phyloP scores from a whole-genome alignment of 1,140 invertebrate genomes.

The Cherax quadricarinatus region DNA sequence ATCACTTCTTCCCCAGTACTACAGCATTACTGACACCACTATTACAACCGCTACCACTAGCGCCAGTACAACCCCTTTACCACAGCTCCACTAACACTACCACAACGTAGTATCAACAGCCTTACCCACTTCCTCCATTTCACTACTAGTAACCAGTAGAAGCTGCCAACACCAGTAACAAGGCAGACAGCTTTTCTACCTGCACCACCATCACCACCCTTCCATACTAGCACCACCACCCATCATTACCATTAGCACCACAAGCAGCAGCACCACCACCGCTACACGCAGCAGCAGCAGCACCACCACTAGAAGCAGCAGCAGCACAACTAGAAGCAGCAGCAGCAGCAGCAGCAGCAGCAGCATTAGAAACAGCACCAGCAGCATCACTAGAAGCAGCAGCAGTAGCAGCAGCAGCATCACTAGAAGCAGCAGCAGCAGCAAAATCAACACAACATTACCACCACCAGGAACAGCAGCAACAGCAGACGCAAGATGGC shows the following conservation, averaged over 20 bases:
- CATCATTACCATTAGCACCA: not conserved
- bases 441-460: not conserved
- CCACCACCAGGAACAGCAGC: not conserved
- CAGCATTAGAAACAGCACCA: not conserved
- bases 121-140: too few species aligned
- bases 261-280: too few species aligned
- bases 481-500: conserved; percentile 39
- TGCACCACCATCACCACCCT: too few species aligned
- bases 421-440: not conserved
- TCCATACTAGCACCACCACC: not conserved
- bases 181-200: too few species aligned
- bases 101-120: too few species aligned
- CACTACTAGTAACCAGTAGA: too few species aligned
- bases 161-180: too few species aligned
- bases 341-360: not conserved
- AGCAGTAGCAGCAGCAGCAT: not conserved
- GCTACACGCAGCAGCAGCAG: not conserved
- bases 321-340: not conserved
- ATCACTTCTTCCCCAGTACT: too few species aligned
- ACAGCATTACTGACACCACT: too few species aligned
- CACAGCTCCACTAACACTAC: too few species aligned
- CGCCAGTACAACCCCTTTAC: too few species aligned
- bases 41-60: too few species aligned
- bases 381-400: not conserved
- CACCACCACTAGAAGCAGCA: not conserved